A percentile compares a stretch with the other conserved stretches of the same genome.
These are phyloP conservation scores for Philypnodon macrostomus DNA, from an alignment of 2,797 vertebrate genomes.

Conservation along the genomic window DNA sequence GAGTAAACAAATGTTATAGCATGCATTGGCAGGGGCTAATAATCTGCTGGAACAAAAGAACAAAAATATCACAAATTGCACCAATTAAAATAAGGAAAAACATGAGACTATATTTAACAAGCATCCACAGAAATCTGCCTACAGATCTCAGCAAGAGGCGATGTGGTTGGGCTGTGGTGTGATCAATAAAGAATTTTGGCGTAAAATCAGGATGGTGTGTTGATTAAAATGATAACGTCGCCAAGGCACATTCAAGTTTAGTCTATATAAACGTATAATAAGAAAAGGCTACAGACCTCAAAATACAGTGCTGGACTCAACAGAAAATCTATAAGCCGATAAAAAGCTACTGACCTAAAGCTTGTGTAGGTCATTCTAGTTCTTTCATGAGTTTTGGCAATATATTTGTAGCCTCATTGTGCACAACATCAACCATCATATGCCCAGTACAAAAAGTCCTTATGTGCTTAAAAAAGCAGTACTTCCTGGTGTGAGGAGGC, in stretches of 20 bases:
- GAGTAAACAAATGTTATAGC: constrained; percentile 92
- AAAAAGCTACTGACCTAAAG: not conserved
- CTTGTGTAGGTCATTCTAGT: constrained; percentile 15
- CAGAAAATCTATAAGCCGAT: constrained; percentile 9
- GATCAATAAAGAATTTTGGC: constrained; percentile 21
- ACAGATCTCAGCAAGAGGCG: constrained; percentile 18
- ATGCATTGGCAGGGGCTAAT: constrained; percentile 79
- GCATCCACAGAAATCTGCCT: constrained; percentile 46
- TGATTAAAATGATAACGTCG: constrained; percentile 42
- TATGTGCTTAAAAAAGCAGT: not conserved
- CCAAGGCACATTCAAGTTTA: constrained; percentile 67
- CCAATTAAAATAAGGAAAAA: constrained; percentile 17
- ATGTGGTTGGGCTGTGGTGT: constrained; percentile 40
- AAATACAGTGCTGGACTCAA: constrained; percentile 23
- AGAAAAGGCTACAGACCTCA: constrained; percentile 21
- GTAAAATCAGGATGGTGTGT: constrained; percentile 24
- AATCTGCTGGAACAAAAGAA: constrained; percentile 40
- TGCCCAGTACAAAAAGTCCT: not conserved
- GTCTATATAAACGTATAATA: constrained; percentile 30
- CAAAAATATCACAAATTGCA: constrained; percentile 29
- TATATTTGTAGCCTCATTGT: constrained; percentile 20
- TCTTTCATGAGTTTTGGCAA: constrained; percentile 47
- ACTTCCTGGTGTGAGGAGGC: constrained; percentile 12
- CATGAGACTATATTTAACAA: constrained; percentile 58
- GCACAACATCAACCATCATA: constrained; percentile 12